phyloP scores from a whole-genome alignment of 2,113 vertebrate species.

The Ctenomys sociabilis region DNA sequence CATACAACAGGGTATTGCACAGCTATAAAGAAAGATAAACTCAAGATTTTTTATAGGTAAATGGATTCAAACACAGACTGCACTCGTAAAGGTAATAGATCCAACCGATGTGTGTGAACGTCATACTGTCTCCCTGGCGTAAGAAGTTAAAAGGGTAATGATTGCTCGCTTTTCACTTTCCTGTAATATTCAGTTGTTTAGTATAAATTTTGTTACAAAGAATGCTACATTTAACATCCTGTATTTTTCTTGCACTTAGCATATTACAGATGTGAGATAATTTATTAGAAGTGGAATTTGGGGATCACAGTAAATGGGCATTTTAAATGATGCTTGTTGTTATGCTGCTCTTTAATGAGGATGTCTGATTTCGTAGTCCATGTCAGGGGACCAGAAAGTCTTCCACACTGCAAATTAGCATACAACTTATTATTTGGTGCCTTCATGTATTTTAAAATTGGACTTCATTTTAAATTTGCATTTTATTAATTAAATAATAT shows the following conservation, averaged over 20 bases:
- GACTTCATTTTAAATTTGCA: neutral
- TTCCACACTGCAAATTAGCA: neutral
- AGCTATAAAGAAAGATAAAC: too few relatives aligned
- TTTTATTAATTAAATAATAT: slow-evolving; percentile 17
- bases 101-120: too few relatives aligned
- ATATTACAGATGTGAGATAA: neutral
- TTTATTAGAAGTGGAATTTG: neutral
- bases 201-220: neutral
- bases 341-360: neutral
- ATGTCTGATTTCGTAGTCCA: neutral
- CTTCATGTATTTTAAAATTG: neutral
- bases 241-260: neutral
- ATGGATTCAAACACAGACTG: too few relatives aligned
- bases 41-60: too few relatives aligned
- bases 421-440: neutral
- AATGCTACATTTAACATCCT: neutral
- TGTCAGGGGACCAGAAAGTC: neutral
- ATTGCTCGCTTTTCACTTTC: neutral
- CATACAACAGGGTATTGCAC: too few relatives aligned
- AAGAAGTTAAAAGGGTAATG: too few relatives aligned
- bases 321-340: neutral
- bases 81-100: too few relatives aligned
- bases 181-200: neutral
- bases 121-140: too few relatives aligned
- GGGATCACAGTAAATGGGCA: neutral